Base-by-base conservation (phyloP, 1,140 invertebrate genomes). In the Dolichoris vasculosae region DNA sequence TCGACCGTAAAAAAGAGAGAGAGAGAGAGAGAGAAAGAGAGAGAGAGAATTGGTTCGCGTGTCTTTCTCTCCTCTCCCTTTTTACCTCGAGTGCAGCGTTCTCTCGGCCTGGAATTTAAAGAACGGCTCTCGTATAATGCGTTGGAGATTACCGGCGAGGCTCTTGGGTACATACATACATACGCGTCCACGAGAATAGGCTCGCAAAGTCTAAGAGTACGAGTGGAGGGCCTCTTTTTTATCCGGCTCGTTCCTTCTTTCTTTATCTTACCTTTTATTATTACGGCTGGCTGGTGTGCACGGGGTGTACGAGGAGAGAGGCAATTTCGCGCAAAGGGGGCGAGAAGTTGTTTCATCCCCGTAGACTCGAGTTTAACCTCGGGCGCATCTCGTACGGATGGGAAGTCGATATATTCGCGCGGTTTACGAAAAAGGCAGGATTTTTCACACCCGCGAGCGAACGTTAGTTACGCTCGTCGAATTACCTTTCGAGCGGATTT, bases 51-150 rank as follows among this genome's bases (percentile, higher is more conserved):
- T 46, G 43, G 26, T 75, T n/a, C 32, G 48, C 15, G 9, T 32
- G 1, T 69, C 26, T 69, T 2, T 13, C 35, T 64, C 26, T 69
- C 63, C 35, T 43, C 43, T 43, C 32, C 30, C 59, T 76, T 67
- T 76, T 64, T 83, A 30, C 26, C 35, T 64, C 59, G 71, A 20
- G 48, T 26, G n/a, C 69, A 55, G 80, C 30, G 59, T 71, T 82
- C 80, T 51, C 64, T 87, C 84, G 73, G 88, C 82, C 87, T 86
- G 89, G 89, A 89, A 90, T 89, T 86, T 86, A 86, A 89, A 89
- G 87, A 87, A 89, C 86, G 78, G 73, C 85, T 89, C 87, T 86
- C 87, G 89, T 87, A 89, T 89, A 89, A 89, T 84, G 88, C 75
- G 84, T 40, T 79, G 67, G 80, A 82, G 80, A 82, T 82, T 82